Conservation (phyloP, 1,140 invertebrate genomes). For the Caenorhabditis briggsae region DNA sequence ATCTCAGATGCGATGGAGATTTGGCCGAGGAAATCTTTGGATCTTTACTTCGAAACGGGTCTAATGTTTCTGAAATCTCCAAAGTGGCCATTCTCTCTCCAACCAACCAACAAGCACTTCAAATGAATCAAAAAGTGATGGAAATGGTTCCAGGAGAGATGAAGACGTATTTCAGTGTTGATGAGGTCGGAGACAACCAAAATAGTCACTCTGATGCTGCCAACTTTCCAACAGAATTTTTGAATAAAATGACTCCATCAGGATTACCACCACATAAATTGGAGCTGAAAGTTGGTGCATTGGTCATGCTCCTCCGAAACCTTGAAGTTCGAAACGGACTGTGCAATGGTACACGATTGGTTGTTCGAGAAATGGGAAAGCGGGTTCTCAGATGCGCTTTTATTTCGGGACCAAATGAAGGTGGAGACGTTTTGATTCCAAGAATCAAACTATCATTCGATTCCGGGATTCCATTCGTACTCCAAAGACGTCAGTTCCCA, state of each 20-base stretch:
- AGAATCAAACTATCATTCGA: neutral
- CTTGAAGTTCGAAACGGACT: constrained; percentile 56
- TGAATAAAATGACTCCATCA: constrained; percentile 52
- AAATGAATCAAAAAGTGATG: neutral
- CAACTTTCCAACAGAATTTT: neutral
- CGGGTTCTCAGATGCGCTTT: constrained; percentile 19
- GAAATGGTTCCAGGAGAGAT: constrained; percentile 7
- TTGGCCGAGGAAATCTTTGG: constrained; percentile 18
- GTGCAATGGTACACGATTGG: constrained; percentile 61
- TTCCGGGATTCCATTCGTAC: constrained; percentile 40
- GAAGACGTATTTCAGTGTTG: neutral
- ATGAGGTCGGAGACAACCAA: neutral
- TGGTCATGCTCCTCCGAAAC: constrained; percentile 62
- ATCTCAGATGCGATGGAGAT: neutral
- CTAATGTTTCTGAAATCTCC: neutral
- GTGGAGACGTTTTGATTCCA: constrained; percentile 18
- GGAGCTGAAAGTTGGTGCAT: constrained; percentile 41
- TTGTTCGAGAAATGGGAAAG: constrained; percentile 2
- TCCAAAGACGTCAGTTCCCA: constrained; percentile 76
- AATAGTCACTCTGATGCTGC: neutral
- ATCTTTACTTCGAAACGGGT: neutral
- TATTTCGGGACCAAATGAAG: neutral
- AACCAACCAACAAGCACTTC: neutral
- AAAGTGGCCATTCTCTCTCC: constrained; percentile 26
- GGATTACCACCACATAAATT: constrained; percentile 50